Conservation (phyloP, 2,113 vertebrate genomes). For the Eurypyga helias region DNA sequence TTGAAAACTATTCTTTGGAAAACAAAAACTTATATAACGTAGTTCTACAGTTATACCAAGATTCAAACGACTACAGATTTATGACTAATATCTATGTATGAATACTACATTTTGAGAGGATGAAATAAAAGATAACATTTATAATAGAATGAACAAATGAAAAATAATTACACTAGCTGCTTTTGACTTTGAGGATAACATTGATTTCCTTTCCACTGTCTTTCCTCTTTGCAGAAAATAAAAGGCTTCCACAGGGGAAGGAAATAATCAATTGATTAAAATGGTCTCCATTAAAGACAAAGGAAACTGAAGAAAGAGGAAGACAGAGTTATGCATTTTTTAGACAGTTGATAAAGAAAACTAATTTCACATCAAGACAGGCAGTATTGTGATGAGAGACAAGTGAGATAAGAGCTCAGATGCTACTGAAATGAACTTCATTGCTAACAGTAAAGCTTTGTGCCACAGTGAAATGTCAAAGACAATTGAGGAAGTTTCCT, state of each 20-base stretch:
- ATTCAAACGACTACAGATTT: neutral
- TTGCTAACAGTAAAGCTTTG: neutral
- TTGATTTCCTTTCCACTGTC: neutral
- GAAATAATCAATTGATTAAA: neutral
- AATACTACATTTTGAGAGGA: neutral
- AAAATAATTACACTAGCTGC: neutral
- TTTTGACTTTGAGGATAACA: conserved; percentile 3
- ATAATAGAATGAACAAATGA: neutral
- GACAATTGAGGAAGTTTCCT: neutral
- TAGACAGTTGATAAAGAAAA: neutral
- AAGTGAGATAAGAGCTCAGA: neutral
- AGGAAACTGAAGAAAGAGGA: neutral
- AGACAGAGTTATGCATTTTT: neutral
- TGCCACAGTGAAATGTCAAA: neutral
- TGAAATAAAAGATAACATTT: neutral
- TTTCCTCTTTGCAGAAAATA: neutral
- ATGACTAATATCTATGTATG: neutral
- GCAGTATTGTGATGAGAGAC: neutral
- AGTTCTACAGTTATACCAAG: neutral
- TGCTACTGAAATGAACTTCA: neutral
- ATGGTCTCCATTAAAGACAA: neutral
- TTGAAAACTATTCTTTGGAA: neutral
- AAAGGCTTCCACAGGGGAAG: neutral
- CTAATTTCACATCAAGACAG: neutral
- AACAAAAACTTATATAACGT: neutral